A percentile compares a stretch with the other conserved stretches of the same genome.
These are phyloP conservation scores for Argyrosomus japonicus DNA, from an alignment of 2,113 vertebrate species.

Conservation along the genomic window DNA sequence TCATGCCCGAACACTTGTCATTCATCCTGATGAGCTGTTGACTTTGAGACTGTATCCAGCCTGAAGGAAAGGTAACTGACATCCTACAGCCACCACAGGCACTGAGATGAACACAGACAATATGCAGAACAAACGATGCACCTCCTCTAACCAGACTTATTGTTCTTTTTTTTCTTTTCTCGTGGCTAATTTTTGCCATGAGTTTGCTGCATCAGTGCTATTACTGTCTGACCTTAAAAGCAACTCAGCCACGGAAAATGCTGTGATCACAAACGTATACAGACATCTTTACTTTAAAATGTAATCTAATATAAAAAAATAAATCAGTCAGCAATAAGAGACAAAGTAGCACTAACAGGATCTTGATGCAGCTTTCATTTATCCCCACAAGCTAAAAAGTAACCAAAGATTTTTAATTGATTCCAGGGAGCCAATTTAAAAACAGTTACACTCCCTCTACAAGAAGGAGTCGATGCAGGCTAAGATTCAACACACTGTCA, in stretches of 20 bases:
- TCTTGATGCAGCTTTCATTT: conserved; percentile 28
- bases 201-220: not conserved
- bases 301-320: conserved; percentile 18
- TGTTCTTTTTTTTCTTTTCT: not conserved
- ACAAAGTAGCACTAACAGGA: conserved; percentile 9
- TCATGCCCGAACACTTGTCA: conserved; percentile 32
- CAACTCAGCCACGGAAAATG: not conserved
- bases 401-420: conserved; percentile 56
- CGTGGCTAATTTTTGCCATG: not conserved
- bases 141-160: not conserved
- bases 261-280: not conserved
- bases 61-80: conserved; percentile 15
- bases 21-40: conserved; percentile 51
- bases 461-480: conserved; percentile 14
- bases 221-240: conserved; percentile 2
- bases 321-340: conserved; percentile 4
- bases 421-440: conserved; percentile 40
- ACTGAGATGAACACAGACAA: not conserved
- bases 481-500: conserved; percentile 9
- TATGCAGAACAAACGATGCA: not conserved
- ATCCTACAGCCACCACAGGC: conserved; percentile 15
- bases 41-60: conserved; percentile 32
- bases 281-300: conserved; percentile 1
- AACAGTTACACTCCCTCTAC: conserved; percentile 37
- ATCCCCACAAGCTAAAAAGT: conserved; percentile 31